A percentile compares a stretch with the other conserved stretches of the same genome.
Conservation (phyloP, 2,888 invertebrate species). For the Dryocosmus kuriphilus region DNA sequence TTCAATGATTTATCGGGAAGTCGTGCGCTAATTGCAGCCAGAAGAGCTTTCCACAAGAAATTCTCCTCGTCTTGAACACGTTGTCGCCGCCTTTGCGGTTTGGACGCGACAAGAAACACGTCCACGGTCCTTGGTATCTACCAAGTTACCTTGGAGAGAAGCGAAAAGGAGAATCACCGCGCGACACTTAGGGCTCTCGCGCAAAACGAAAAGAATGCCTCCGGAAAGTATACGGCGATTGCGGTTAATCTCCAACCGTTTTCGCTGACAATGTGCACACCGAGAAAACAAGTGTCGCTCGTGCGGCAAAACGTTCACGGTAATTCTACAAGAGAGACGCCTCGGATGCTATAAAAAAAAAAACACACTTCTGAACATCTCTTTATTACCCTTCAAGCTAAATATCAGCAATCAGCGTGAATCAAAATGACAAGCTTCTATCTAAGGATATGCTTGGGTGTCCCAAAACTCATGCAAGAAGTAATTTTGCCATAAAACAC, state of each 20-base stretch:
- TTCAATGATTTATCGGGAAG: conserved; percentile 71
- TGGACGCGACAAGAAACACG: conserved; percentile 40
- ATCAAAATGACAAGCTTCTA: too few species aligned
- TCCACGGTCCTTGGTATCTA: conserved; percentile 44
- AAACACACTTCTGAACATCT: background rate
- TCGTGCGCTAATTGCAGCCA: conserved; percentile 45
- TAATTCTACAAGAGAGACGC: background rate
- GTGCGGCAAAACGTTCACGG: conserved; percentile 37
- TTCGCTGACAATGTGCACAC: conserved; percentile 36
- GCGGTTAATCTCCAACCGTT: conserved; percentile 33
- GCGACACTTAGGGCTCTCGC: conserved; percentile 39
- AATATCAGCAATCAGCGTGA: conserved; percentile 17
- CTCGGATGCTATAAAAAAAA: background rate
- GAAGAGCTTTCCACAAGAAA: conserved; percentile 60
- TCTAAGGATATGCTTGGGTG: too few species aligned
- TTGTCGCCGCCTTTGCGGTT: conserved; percentile 42
- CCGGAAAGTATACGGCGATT: conserved; percentile 27
- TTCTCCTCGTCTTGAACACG: conserved; percentile 13
- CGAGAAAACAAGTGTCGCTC: conserved; percentile 40
- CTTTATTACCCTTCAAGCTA: conserved; percentile 27
- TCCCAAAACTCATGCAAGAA: too few species aligned
- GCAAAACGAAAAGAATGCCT: conserved; percentile 37
- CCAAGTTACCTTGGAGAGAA: conserved; percentile 58
- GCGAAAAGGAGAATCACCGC: conserved; percentile 56
- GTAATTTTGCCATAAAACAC: too few species aligned